phyloP scores from a whole-genome alignment of 2,113 vertebrate species.

The Morone chrysops region DNA sequence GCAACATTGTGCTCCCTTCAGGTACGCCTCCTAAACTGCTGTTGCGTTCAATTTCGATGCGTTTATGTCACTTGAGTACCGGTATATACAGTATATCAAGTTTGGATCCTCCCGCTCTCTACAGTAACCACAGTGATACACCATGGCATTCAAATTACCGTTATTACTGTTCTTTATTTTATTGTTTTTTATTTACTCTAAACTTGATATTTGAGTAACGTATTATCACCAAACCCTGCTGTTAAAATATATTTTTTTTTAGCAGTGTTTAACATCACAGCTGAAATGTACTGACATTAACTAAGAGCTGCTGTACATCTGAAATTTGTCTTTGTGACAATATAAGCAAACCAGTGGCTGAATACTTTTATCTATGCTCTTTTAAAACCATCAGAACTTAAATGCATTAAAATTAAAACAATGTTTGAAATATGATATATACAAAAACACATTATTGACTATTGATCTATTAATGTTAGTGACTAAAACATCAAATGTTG shows the following conservation, averaged over 20 bases:
- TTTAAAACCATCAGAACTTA: neutral
- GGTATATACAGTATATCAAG: too few species aligned
- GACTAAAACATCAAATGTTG: neutral
- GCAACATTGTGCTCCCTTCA: conserved; percentile 40
- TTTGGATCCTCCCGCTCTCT: neutral
- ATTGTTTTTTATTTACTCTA: neutral
- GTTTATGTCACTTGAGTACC: too few species aligned
- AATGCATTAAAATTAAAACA: neutral
- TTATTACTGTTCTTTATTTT: neutral
- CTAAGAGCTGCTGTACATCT: neutral
- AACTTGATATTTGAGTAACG: neutral
- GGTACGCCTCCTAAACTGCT: conserved; percentile 1
- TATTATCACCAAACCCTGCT: too few species aligned
- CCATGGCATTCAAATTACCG: neutral
- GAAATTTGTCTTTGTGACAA: neutral
- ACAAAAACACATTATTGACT: neutral
- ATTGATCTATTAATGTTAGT: neutral
- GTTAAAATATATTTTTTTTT: too few species aligned
- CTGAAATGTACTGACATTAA: neutral
- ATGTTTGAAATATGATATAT: neutral
- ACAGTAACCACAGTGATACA: neutral
- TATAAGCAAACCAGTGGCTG: neutral
- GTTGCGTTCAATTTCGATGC: too few species aligned
- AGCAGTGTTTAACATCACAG: neutral
- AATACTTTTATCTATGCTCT: neutral